phyloP scores from a whole-genome alignment of 1,140 invertebrate species.

The Rhizoglyphus robini region DNA sequence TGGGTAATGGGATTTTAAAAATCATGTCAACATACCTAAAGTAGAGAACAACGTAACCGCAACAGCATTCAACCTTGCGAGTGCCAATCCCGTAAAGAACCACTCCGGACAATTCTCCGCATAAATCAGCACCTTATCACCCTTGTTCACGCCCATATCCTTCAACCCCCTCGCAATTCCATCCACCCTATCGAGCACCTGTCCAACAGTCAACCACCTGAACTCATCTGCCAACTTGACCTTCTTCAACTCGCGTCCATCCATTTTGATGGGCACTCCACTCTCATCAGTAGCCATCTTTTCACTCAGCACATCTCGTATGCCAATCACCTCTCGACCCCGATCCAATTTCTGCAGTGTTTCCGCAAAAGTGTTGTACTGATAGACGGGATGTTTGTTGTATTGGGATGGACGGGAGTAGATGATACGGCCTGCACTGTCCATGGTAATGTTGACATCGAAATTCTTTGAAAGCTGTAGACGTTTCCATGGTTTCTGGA shows the following conservation, averaged over 20 bases:
- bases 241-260: background rate
- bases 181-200: slow-evolving; percentile 57
- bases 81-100: slow-evolving; percentile 37
- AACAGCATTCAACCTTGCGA: slow-evolving; percentile 35
- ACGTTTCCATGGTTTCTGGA: slow-evolving; percentile 62
- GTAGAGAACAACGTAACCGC: slow-evolving; percentile 17
- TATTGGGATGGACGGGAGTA: background rate
- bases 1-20: too few species aligned
- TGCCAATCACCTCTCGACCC: background rate
- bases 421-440: background rate
- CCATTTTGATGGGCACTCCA: background rate
- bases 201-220: slow-evolving; percentile 69
- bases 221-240: slow-evolving; percentile 39
- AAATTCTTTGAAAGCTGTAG: slow-evolving; percentile 31
- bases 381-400: background rate
- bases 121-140: slow-evolving; percentile 34
- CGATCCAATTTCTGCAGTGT: background rate
- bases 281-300: background rate
- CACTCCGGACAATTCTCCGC: slow-evolving; percentile 40
- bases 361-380: background rate
- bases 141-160: slow-evolving; percentile 30
- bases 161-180: slow-evolving; percentile 45
- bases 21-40: background rate
- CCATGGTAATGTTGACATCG: background rate
- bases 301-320: slow-evolving; percentile 9